Evolutionary conservation across 2,113 vertebrate species (phyloP).

Genomic region (Dicerorhinus sumatrensis): DNA sequence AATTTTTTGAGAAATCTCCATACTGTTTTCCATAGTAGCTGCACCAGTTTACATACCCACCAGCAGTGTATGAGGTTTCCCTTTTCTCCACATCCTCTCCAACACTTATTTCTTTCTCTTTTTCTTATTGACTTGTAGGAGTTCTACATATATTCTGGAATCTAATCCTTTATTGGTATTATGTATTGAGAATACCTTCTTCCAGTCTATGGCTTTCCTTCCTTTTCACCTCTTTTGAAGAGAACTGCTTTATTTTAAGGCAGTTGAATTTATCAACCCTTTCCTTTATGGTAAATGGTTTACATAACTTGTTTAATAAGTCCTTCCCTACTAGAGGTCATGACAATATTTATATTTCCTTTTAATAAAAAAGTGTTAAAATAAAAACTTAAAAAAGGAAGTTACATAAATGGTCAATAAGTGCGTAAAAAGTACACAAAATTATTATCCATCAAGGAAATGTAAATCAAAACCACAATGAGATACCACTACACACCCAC

Average conservation of each 20-base stretch:
- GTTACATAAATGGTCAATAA: neutral
- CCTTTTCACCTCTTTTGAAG: neutral
- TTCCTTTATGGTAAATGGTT: neutral
- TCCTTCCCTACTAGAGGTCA: neutral
- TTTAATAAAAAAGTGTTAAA: constrained; percentile 15
- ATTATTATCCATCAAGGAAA: constrained; percentile 17
- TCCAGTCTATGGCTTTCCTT: neutral
- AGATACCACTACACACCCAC: neutral
- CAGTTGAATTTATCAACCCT: neutral
- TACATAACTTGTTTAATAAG: neutral
- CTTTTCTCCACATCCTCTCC: too few relatives aligned
- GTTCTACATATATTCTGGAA: neutral
- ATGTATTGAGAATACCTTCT: neutral
- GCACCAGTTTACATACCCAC: too few relatives aligned
- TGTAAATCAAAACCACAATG: constrained; percentile 31
- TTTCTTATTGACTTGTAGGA: neutral
- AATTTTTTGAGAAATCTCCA: too few relatives aligned
- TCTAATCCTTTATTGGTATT: neutral
- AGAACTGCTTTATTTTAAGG: constrained; percentile 9
- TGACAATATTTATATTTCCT: neutral
- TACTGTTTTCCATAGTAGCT: too few relatives aligned
- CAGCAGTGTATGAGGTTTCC: too few relatives aligned
- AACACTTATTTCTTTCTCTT: neutral
- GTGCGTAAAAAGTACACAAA: constrained; percentile 34
- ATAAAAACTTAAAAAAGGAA: constrained; percentile 21